Conservation (phyloP, 2,113 vertebrate species). For the Charina bottae region DNA sequence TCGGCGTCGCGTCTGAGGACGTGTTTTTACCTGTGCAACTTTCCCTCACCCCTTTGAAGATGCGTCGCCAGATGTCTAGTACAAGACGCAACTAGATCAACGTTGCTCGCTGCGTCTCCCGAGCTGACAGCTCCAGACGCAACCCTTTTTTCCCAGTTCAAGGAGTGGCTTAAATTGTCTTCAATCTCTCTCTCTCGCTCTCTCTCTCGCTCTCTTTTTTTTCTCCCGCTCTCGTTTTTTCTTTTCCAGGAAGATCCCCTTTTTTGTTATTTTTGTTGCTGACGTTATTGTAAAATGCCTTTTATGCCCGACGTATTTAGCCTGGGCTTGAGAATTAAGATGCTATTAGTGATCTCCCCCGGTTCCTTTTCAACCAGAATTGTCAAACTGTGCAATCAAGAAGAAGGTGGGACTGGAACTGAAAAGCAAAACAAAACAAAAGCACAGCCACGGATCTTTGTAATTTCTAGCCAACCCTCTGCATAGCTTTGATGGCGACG, state of each 20-base stretch:
- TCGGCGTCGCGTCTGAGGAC: neutral
- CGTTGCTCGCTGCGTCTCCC: neutral
- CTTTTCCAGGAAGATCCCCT: neutral
- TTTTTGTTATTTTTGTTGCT: neutral
- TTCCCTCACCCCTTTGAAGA: conserved; percentile 17
- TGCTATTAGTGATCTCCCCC: conserved; percentile 31
- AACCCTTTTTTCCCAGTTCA: neutral
- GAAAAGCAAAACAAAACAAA: conserved; percentile 54
- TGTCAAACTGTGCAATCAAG: conserved; percentile 34
- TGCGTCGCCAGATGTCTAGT: neutral
- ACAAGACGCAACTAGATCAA: conserved; percentile 15
- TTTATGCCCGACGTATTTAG: neutral
- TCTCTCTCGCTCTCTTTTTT: too few species aligned
- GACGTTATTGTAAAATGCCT: neutral
- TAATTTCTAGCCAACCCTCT: conserved; percentile 62
- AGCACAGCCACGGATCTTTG: conserved; percentile 52
- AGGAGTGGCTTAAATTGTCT: neutral
- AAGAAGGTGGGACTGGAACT: conserved; percentile 57
- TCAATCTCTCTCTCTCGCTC: neutral
- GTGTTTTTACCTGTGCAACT: conserved; percentile 19
- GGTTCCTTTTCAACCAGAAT: conserved; percentile 46
- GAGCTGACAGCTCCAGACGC: neutral
- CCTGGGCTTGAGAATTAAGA: neutral
- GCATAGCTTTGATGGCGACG: conserved; percentile 64
- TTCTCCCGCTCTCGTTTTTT: neutral